Conservation (phyloP, 2,888 invertebrate species). For the Athripsodes cinereus region DNA sequence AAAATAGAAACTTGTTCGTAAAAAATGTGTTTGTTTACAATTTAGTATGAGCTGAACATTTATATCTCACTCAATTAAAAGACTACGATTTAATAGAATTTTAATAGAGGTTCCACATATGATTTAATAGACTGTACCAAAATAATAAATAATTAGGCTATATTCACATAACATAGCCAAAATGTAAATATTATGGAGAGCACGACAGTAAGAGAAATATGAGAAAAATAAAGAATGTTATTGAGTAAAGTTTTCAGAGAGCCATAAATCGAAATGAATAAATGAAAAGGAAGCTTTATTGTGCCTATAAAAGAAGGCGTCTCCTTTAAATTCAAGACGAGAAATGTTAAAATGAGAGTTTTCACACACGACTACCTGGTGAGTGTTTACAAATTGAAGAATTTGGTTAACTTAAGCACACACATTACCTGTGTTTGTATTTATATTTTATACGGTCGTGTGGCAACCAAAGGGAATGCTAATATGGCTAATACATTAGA, state of each 20-base stretch:
- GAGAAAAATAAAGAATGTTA: too few relatives aligned
- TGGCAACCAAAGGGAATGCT: background rate
- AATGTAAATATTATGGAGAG: too few relatives aligned
- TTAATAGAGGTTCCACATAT: too few relatives aligned
- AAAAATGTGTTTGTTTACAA: too few relatives aligned
- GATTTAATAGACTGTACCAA: too few relatives aligned
- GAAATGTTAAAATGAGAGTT: background rate
- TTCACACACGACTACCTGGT: background rate
- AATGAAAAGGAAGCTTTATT: background rate
- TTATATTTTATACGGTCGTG: background rate
- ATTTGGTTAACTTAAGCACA: slow-evolving; percentile 2
- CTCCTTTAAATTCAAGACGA: background rate
- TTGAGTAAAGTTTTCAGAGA: background rate
- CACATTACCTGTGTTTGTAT: slow-evolving; percentile 2
- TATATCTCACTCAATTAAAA: too few relatives aligned
- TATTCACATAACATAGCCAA: too few relatives aligned
- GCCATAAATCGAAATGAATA: slow-evolving; percentile 1
- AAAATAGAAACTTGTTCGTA: too few relatives aligned
- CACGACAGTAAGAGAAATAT: too few relatives aligned
- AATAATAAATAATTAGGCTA: too few relatives aligned
- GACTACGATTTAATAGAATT: too few relatives aligned
- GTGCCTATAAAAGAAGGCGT: background rate
- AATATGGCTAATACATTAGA: background rate
- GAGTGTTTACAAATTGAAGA: slow-evolving; percentile 5
- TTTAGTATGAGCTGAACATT: too few relatives aligned